Percentiles rank a stretch among this genome's conserved stretches.
These are phyloP conservation scores for Silurus lanzhouensis DNA, from an alignment of 2,797 vertebrate genomes.

Conservation along the genomic window DNA sequence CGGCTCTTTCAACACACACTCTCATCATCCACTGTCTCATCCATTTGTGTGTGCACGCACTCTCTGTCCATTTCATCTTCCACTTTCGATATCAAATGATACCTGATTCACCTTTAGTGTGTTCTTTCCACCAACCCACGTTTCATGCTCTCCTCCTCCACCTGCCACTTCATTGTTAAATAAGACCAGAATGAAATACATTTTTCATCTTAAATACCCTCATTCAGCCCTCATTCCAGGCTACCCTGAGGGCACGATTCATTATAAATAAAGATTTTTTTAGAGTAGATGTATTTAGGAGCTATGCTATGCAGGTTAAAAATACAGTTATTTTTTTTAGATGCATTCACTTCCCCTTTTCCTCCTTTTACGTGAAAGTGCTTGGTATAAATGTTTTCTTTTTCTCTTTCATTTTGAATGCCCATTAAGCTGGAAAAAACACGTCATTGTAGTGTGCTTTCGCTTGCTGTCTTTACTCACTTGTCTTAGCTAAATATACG, in stretches of 20 bases:
- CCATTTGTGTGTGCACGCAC: slow-evolving; percentile 18
- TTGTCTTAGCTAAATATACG: slow-evolving; percentile 50
- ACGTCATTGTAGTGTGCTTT: slow-evolving; percentile 49
- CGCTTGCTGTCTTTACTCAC: slow-evolving; percentile 45
- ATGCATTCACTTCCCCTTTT: slow-evolving; percentile 34
- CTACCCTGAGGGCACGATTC: slow-evolving; percentile 61
- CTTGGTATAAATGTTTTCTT: slow-evolving; percentile 51
- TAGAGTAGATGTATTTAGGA: slow-evolving; percentile 46
- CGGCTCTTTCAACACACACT: slow-evolving; percentile 32
- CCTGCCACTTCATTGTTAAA: slow-evolving; percentile 50
- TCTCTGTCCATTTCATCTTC: slow-evolving; percentile 27
- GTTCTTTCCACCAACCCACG: slow-evolving; percentile 21
- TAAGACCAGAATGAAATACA: slow-evolving; percentile 55
- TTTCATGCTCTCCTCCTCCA: slow-evolving; percentile 21
- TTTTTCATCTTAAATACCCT: slow-evolving; percentile 48
- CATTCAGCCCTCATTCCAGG: slow-evolving; percentile 43
- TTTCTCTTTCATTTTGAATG: slow-evolving; percentile 45
- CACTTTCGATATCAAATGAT: slow-evolving; percentile 16
- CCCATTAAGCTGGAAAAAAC: slow-evolving; percentile 40
- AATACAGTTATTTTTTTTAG: slow-evolving; percentile 40
- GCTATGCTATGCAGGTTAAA: slow-evolving; percentile 43
- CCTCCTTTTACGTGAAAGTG: slow-evolving; percentile 2
- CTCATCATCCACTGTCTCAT: slow-evolving; percentile 39
- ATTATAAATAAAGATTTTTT: slow-evolving; percentile 63
- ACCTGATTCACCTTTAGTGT: slow-evolving; percentile 43